Base-by-base conservation (phyloP, 2,113 vertebrate genomes). In the Equus przewalskii region DNA sequence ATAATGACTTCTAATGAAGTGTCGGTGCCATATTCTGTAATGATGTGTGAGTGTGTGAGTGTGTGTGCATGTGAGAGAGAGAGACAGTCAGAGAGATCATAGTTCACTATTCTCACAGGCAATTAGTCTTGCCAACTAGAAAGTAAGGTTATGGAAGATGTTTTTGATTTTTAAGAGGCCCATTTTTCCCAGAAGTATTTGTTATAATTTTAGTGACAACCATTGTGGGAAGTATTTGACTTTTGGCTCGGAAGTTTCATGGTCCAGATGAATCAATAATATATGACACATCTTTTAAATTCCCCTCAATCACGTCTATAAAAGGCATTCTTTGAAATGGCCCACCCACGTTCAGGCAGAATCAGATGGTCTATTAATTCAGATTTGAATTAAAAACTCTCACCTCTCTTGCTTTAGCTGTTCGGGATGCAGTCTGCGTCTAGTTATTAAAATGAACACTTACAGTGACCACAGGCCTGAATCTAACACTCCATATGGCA, bases 401-500 rank as follows among this genome's bases (percentile, higher is more conserved):
- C 78, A 90, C 62, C 41, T 98, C 84, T 87, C 76, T 82, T 96
- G 95, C 51, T 93, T 58, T 60, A 67, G 88, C 97, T 96, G 76
- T 44, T 98, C 30, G 64, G 97, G 96, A 96, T 94, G 95, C 92
- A 89, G 94, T 26, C 91, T 51, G 58, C 65, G 5, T 93, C 60
- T 79, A 67, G n/a, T 95, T 98, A 96, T 97, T 98, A 96, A 93
- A 91, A 91, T 16, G 69, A 98, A 51, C 82, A 96, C 95, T 98
- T 95, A 76, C 82, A 97, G 85, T 72, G 78, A 94, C 94, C 96
- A 89, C 87, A 36, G 90, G 85, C 90, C 97, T 98, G 96, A 96
- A 97, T 98, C 97, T 94, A 79, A 96, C 46, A 51, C 92, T 98
- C 98, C 98, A 98, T 97, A 98, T 98, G 98, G 98, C 94, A 97